A percentile compares a stretch with the other conserved stretches of the same genome.
These are phyloP conservation scores for Lepidurus arcticus DNA, from an alignment of 1,140 invertebrate genomes.

Conservation along the genomic window DNA sequence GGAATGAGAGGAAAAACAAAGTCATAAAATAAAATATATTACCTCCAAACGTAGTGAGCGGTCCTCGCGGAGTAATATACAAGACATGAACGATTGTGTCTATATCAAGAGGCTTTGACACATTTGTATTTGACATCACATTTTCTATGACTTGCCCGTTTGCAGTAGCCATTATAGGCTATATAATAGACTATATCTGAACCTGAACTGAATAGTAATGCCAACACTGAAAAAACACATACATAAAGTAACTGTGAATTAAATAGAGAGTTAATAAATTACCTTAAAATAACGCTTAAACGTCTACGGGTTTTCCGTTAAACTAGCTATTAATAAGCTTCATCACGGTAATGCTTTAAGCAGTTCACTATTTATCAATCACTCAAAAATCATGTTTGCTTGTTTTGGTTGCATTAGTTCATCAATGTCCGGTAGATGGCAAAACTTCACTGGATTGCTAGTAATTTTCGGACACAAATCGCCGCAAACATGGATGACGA, in stretches of 20 bases:
- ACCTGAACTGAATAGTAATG: not conserved
- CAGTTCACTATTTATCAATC: too few relatives aligned
- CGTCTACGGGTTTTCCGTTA: too few relatives aligned
- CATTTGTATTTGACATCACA: not conserved
- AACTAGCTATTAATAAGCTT: too few relatives aligned
- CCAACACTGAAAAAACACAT: not conserved
- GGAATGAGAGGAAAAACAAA: too few relatives aligned
- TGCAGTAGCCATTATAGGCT: not conserved
- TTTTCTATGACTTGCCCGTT: not conserved
- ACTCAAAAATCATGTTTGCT: too few relatives aligned
- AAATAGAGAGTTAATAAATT: too few relatives aligned
- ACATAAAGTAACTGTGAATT: too few relatives aligned
- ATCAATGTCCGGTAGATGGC: too few relatives aligned
- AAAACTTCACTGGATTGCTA: too few relatives aligned
- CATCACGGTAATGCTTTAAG: too few relatives aligned
- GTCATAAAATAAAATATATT: not conserved
- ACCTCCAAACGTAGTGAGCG: not conserved
- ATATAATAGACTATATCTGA: not conserved
- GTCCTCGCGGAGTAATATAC: not conserved
- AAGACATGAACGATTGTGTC: not conserved
- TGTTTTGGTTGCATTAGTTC: too few relatives aligned
- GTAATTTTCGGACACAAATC: not conserved
- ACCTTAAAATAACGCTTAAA: too few relatives aligned
- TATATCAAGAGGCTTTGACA: not conserved
- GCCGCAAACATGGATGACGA: conserved; percentile 28